Evolutionary conservation across 2,113 vertebrate species (phyloP).

Genomic region (Chaetodon auriga): DNA sequence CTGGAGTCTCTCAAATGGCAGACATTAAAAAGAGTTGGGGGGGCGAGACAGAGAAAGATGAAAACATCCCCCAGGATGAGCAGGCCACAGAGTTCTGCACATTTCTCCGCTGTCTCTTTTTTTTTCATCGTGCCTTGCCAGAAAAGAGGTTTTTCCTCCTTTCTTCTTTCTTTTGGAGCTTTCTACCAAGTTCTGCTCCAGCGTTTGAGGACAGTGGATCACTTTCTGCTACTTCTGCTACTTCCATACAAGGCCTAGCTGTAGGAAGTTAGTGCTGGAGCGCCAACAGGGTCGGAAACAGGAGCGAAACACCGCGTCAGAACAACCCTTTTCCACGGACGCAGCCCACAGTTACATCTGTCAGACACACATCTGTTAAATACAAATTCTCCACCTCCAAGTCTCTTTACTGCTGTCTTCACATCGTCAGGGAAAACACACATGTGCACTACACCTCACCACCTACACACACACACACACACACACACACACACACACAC

Average conservation of each 20-base stretch:
- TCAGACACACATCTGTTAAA: conserved; percentile 49
- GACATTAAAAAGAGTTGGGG: conserved; percentile 82
- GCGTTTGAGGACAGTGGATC: conserved; percentile 55
- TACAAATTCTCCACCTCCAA: conserved; percentile 37
- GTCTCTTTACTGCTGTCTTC: conserved; percentile 39
- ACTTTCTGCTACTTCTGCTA: conserved; percentile 53
- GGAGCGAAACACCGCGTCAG: neutral
- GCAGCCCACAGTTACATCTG: conserved; percentile 31
- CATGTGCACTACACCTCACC: conserved; percentile 12
- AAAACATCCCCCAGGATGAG: conserved; percentile 86
- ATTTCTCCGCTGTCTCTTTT: conserved; percentile 56
- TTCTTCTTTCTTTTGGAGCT: conserved; percentile 59
- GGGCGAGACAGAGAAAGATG: conserved; percentile 65
- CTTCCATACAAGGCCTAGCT: conserved; percentile 19
- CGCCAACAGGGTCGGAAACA: neutral
- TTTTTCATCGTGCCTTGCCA: conserved; percentile 50
- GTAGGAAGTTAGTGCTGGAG: conserved; percentile 14
- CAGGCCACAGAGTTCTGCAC: conserved; percentile 76
- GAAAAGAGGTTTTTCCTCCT: conserved; percentile 48
- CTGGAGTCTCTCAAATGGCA: conserved; percentile 87
- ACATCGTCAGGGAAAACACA: conserved; percentile 6
- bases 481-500: conserved; percentile 15
- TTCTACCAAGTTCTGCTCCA: conserved; percentile 59
- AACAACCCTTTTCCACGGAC: conserved; percentile 22
- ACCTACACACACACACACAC: conserved; percentile 43